Evolutionary conservation across 2,888 invertebrate species (phyloP), one percentile per base, ranked within the genome.

Genomic region (Stenodema calcarata): DNA sequence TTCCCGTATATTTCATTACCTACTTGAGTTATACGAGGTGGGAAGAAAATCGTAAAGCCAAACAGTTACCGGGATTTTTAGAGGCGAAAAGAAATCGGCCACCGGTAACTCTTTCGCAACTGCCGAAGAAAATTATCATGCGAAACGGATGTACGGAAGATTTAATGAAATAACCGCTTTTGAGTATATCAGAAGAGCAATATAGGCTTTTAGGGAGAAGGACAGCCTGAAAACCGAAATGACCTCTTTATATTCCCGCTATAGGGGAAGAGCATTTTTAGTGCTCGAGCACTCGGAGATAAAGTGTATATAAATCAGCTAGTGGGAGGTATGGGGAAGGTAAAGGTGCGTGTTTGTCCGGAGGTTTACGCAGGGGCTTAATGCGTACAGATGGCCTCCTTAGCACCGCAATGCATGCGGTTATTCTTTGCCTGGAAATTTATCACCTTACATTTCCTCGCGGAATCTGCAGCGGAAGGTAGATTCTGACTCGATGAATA

Each of bases 351-450:
- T 73, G 84, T 84, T 70, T 84, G 84, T 75, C 44, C 75, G 27
- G 7, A 78, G 78, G 84, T 84, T 84, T 84, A 84, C 84, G 41
- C 35, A 42, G 35, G 30, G 11, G 84, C 84, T 84, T 84, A 84
- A 84, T 84, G 84, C 84, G 84, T 84, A 84, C 84, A 84, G 84
- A 84, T 84, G 84, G 84, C 73, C 84, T 84, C 70, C 84, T 84
- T 84, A 84, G 62, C 69, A 69, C 54, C 70, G 84, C 42, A 73
- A 84, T 84, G 84, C 70, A 73, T 75, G 84, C 84, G 75, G 84
- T 84, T 73, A 44, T 84, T 84, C 84, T 84, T 73, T 35, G 73
- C 18, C 44, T 16, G 1, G 47, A 70, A 84, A 84, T 84, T 84
- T 84, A 84, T 82, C 70, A 69, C 69, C 41, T 9, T 9, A 62